phyloP scores from a whole-genome alignment of 2,888 invertebrate genomes.

The Dicycla oo region DNA sequence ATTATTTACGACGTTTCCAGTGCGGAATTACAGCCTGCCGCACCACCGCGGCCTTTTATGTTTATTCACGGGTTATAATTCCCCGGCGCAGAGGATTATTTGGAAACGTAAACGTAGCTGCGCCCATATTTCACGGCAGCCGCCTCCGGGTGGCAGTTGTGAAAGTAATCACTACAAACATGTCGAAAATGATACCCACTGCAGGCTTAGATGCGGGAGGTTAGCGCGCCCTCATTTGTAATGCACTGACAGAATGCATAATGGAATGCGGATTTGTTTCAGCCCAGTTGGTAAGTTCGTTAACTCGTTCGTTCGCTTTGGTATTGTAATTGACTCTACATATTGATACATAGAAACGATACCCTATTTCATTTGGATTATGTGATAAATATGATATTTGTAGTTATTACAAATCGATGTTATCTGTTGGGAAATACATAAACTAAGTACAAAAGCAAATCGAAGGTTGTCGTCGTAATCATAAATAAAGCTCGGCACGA shows the following conservation, averaged over 20 bases:
- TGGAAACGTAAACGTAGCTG: conserved; percentile 84
- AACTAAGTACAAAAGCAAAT: conserved; percentile 55
- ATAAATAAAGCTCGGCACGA: conserved; percentile 66
- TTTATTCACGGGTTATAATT: conserved; percentile 87
- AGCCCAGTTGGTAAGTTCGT: conserved; percentile 66
- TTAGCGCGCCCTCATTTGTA: conserved; percentile 74
- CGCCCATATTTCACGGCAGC: conserved; percentile 82
- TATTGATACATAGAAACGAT: conserved; percentile 27
- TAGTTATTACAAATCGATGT: conserved; percentile 32
- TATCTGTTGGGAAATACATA: conserved; percentile 42
- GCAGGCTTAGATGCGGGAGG: conserved; percentile 70
- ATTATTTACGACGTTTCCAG: conserved; percentile 85
- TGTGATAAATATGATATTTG: not conserved
- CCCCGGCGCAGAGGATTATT: conserved; percentile 82
- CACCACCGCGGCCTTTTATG: conserved; percentile 80
- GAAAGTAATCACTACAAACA: conserved; percentile 85
- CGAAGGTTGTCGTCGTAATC: conserved; percentile 65
- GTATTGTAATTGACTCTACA: conserved; percentile 37
- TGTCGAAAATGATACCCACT: conserved; percentile 80
- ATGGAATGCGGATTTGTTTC: conserved; percentile 73
- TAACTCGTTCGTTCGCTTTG: conserved; percentile 56
- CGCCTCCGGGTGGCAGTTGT: conserved; percentile 78
- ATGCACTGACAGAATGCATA: conserved; percentile 84
- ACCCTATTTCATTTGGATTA: not conserved
- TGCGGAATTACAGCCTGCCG: conserved; percentile 79